Evolutionary conservation across 1,140 invertebrate genomes (phyloP).

Genomic region (Lanistes nyassanus): DNA sequence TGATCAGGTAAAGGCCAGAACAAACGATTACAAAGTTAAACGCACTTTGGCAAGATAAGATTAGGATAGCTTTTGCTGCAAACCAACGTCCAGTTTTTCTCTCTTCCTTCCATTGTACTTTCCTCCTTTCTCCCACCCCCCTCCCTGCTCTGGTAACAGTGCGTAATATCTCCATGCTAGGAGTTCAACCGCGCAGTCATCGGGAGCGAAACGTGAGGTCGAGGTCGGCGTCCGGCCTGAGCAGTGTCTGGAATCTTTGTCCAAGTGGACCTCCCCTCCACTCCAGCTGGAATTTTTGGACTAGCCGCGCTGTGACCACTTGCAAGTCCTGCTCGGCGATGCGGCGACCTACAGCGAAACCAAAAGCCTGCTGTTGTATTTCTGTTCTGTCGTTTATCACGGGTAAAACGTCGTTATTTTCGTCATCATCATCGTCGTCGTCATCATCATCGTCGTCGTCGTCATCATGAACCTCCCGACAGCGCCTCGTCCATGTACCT

Average conservation of each 20-base stretch:
- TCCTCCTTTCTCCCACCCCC: too few species aligned
- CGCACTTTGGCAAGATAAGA: too few species aligned
- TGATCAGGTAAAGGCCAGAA: too few species aligned
- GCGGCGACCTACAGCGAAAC: slow-evolving; percentile 55
- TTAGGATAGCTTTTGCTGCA: too few species aligned
- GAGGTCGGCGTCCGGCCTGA: slow-evolving; percentile 56
- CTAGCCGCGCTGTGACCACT: slow-evolving; percentile 65
- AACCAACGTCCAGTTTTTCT: too few species aligned
- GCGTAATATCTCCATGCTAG: too few species aligned
- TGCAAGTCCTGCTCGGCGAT: slow-evolving; percentile 67
- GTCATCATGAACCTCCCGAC: background rate
- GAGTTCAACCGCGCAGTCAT: background rate
- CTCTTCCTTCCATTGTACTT: too few species aligned
- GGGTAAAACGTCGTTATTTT: too few species aligned
- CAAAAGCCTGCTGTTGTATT: background rate
- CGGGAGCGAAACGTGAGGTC: slow-evolving; percentile 38
- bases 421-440: too few species aligned
- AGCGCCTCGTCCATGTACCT: slow-evolving; percentile 62
- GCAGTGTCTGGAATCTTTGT: slow-evolving; percentile 59
- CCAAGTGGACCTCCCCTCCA: slow-evolving; percentile 47
- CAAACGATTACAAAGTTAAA: too few species aligned
- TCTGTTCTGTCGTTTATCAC: background rate
- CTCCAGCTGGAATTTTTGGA: slow-evolving; percentile 64
- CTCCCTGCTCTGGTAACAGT: too few species aligned
- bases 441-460: background rate